phyloP scores from a whole-genome alignment of 2,113 vertebrate species.

The Brachirus orientalis region DNA sequence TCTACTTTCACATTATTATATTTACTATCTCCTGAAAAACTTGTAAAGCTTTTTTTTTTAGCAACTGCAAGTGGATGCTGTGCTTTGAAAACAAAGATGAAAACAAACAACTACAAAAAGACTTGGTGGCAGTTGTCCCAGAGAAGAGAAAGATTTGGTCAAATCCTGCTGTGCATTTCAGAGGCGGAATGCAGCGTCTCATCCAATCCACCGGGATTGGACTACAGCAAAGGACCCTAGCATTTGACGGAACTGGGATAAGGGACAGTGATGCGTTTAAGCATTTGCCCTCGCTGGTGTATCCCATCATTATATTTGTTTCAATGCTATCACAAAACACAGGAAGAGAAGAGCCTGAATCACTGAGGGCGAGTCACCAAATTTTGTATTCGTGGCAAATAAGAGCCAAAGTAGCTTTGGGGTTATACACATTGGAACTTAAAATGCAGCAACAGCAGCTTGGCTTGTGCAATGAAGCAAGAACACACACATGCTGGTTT shows the following conservation, averaged over 20 bases:
- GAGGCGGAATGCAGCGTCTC: slow-evolving; percentile 50
- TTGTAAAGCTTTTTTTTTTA: slow-evolving; percentile 19
- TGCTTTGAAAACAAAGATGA: slow-evolving; percentile 41
- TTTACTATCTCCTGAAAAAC: slow-evolving; percentile 23
- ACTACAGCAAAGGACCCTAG: slow-evolving; percentile 36
- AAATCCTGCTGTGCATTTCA: slow-evolving; percentile 65
- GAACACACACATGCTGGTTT: not conserved
- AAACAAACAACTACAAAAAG: slow-evolving; percentile 50
- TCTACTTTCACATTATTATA: slow-evolving; percentile 1
- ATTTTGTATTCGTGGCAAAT: slow-evolving; percentile 44
- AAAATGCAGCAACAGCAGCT: slow-evolving; percentile 38
- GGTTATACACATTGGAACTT: slow-evolving; percentile 23
- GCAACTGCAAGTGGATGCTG: slow-evolving; percentile 22
- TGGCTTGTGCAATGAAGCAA: slow-evolving; percentile 30
- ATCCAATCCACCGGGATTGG: slow-evolving; percentile 60
- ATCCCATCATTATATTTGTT: slow-evolving; percentile 56
- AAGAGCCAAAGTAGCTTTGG: slow-evolving; percentile 24
- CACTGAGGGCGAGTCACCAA: slow-evolving; percentile 56
- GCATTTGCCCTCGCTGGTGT: slow-evolving; percentile 24
- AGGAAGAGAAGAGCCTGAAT: slow-evolving; percentile 22
- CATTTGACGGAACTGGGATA: slow-evolving; percentile 11
- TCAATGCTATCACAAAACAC: slow-evolving; percentile 51
- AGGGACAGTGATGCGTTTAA: slow-evolving; percentile 13
- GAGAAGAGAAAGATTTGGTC: slow-evolving; percentile 54
- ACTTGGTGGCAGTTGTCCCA: slow-evolving; percentile 48